Percentiles rank a stretch among this genome's conserved stretches.
These are phyloP conservation scores for Sparus aurata DNA, from an alignment of 2,797 vertebrate species.

Conservation along the genomic window DNA sequence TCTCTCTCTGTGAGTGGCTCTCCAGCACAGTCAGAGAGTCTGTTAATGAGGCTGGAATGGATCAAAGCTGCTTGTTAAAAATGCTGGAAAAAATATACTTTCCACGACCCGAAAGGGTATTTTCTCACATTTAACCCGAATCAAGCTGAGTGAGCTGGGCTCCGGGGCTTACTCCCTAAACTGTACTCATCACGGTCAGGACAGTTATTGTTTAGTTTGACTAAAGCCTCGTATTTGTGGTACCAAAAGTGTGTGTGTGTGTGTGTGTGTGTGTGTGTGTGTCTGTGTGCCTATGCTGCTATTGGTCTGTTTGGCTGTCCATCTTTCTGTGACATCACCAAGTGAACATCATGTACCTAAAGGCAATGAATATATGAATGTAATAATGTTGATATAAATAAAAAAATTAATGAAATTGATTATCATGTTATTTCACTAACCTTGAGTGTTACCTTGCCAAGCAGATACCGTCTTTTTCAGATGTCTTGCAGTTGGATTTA, in stretches of 20 bases:
- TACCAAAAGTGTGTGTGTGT: not conserved
- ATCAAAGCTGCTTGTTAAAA: constrained; percentile 42
- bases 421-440: not conserved
- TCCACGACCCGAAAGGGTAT: not conserved
- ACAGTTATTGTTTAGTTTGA: constrained; percentile 23
- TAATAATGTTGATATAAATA: constrained; percentile 60
- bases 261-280: not conserved
- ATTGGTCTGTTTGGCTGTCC: constrained; percentile 54
- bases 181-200: constrained; percentile 19
- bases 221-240: constrained; percentile 32
- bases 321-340: constrained; percentile 46
- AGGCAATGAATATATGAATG: constrained; percentile 46
- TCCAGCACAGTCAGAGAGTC: constrained; percentile 12
- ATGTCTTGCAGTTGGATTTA: no score
- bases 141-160: constrained; percentile 32
- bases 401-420: constrained; percentile 45
- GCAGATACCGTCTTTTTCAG: no score
- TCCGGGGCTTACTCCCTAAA: constrained; percentile 13
- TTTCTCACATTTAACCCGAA: constrained; percentile 13
- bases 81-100: constrained; percentile 29
- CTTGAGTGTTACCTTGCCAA: no score
- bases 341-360: constrained; percentile 57
- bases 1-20: constrained; percentile 16
- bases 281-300: constrained; percentile 73
- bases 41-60: constrained; percentile 3